Percentiles rank a stretch among this genome's conserved stretches.
Evolutionary conservation across 2,113 vertebrate species (phyloP).

Genomic region (Hippocampus barbouri): DNA sequence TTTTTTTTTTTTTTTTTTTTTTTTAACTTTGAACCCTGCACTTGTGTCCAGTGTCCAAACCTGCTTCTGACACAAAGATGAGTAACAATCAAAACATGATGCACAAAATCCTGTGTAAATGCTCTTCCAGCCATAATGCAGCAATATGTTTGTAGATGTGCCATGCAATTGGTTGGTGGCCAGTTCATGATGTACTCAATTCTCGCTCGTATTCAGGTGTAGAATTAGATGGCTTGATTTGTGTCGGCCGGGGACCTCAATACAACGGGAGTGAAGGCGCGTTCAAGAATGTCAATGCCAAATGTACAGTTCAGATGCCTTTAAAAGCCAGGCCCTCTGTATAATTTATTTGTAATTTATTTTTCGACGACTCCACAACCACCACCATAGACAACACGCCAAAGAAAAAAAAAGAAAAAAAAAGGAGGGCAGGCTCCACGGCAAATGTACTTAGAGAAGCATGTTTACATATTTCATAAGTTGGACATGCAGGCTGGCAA

Average conservation of each 20-base stretch:
- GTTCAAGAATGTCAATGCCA: conserved; percentile 9
- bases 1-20: too few relatives aligned
- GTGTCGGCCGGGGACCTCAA: neutral
- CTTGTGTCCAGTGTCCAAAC: too few relatives aligned
- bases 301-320: neutral
- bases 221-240: neutral
- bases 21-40: too few relatives aligned
- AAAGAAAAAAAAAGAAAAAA: neutral
- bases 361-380: conserved; percentile 10
- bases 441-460: conserved; percentile 25
- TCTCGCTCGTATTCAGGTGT: neutral
- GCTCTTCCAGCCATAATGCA: too few relatives aligned
- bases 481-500: conserved; percentile 17
- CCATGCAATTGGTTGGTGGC: neutral
- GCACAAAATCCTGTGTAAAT: too few relatives aligned
- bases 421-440: neutral
- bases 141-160: too few relatives aligned
- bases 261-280: conserved; percentile 2
- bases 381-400: conserved; percentile 6
- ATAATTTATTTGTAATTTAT: conserved; percentile 33
- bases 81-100: too few relatives aligned
- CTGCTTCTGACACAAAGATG: too few relatives aligned
- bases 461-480: conserved; percentile 56
- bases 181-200: neutral
- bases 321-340: conserved; percentile 20